Evolutionary conservation across 2,888 invertebrate genomes (phyloP), one percentile per base, ranked within the genome.

Genomic region (Ceramica pisi): DNA sequence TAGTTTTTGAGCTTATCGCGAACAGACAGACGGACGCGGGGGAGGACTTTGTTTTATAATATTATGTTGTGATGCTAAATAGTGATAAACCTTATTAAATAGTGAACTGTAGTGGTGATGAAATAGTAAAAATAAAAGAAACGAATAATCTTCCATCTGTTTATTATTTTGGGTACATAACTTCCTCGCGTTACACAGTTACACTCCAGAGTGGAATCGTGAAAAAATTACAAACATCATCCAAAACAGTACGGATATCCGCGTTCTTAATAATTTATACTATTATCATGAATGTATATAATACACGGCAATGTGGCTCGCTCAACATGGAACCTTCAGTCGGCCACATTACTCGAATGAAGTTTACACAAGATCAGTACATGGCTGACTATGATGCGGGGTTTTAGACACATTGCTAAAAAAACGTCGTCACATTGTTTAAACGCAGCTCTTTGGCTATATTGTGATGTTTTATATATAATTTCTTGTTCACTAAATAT

Each of bases 161-260:
- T 92, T 90, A 87, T 90, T 92, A 92, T 93, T 92, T 93, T 89
- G 90, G 89, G 88, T 92, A 94, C 90, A 91, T 90, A 90, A 88
- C 89, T 89, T 88, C 88, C 87, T 90, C 89, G 88, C 90, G 84
- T 83, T 87, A 91, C 88, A 91, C 85, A 81, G 80, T 88, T 88
- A 89, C 87, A 90, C 85, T 87, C 88, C 85, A 80, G 86, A 82
- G 87, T 86, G 85, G 86, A 87, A 86, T 86, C 85, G 88, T 94
- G 92, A 89, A 93, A 94, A 85, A 93, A 93, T 90, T 92, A 93
- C 92, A 93, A 93, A 92, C 86, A 84, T 88, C 87, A 83, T 89
- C 90, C 86, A 86, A 90, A 85, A 89, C 77, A 72, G 71, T 72
- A 68, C 56, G 69, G 78, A 46, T 80, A 75, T 81, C 64, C 84